Conservation (phyloP, 2,888 invertebrate species). For the Petrophora chlorosata region DNA sequence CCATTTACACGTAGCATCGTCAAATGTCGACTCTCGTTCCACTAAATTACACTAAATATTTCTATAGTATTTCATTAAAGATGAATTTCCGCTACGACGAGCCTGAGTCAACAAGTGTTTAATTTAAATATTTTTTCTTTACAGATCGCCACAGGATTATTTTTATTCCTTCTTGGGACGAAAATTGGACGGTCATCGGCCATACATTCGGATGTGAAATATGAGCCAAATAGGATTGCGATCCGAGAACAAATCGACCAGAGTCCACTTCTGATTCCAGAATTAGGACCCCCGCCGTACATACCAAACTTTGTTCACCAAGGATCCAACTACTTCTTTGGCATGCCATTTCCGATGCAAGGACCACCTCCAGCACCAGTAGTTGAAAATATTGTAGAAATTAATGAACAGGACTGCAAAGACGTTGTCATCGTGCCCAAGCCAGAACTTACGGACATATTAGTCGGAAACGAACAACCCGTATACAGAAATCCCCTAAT, state of each 20-base stretch:
- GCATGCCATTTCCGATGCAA: conserved; percentile 44
- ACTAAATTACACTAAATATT: no score
- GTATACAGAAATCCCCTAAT: conserved; percentile 8
- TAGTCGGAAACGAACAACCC: conserved; percentile 18
- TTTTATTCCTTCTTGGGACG: conserved; percentile 45
- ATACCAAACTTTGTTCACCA: conserved; percentile 45
- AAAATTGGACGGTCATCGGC: conserved; percentile 20
- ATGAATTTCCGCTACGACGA: no score
- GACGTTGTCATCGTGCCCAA: not conserved
- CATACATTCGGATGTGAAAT: conserved; percentile 32
- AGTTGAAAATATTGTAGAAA: not conserved
- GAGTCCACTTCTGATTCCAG: conserved; percentile 15
- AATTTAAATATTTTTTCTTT: no score
- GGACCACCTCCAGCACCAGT: conserved; percentile 22
- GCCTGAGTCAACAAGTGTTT: no score
- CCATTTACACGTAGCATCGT: no score
- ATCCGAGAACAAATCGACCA: conserved; percentile 35
- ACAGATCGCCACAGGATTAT: conserved; percentile 38
- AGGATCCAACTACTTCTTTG: conserved; percentile 54
- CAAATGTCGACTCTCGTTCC: no score
- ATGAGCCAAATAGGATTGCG: conserved; percentile 36
- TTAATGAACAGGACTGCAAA: conserved; percentile 9
- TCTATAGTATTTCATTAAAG: no score
- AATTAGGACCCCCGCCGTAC: conserved; percentile 31
- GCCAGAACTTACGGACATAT: not conserved